Percentiles rank a stretch among this genome's conserved stretches.
phyloP scores from a whole-genome alignment of 2,113 vertebrate species.

The Lonchura striata region DNA sequence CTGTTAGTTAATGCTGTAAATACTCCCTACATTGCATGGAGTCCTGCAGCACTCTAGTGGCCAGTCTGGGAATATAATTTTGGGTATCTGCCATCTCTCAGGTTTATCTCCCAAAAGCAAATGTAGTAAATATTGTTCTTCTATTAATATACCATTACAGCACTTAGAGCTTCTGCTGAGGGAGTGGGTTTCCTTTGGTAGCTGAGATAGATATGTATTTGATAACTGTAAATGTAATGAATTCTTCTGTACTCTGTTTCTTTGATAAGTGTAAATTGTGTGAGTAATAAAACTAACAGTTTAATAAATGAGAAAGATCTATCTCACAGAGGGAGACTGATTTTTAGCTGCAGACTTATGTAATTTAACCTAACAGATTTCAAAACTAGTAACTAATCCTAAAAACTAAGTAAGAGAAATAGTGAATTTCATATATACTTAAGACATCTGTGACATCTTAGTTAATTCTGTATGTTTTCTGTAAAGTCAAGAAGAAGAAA shows the following conservation, averaged over 20 bases:
- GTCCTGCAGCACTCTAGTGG: conserved; percentile 58
- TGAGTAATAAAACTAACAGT: neutral
- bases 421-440: neutral
- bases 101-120: neutral
- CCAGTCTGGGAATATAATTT: neutral
- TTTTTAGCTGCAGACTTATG: neutral
- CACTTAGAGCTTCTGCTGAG: neutral
- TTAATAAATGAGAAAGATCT: neutral
- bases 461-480: conserved; percentile 13
- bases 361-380: neutral
- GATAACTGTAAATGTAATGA: neutral
- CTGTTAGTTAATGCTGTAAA: neutral
- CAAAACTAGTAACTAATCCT: neutral
- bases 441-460: neutral
- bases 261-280: neutral
- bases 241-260: neutral
- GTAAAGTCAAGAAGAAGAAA: conserved; percentile 85
- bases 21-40: neutral
- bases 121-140: neutral
- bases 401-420: neutral
- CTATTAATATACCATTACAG: neutral
- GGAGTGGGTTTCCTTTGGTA: neutral
- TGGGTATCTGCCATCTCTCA: neutral
- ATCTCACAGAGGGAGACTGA: neutral
- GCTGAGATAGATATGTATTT: neutral